phyloP scores from a whole-genome alignment of 2,797 vertebrate species.

The Chrysocyon brachyurus region DNA sequence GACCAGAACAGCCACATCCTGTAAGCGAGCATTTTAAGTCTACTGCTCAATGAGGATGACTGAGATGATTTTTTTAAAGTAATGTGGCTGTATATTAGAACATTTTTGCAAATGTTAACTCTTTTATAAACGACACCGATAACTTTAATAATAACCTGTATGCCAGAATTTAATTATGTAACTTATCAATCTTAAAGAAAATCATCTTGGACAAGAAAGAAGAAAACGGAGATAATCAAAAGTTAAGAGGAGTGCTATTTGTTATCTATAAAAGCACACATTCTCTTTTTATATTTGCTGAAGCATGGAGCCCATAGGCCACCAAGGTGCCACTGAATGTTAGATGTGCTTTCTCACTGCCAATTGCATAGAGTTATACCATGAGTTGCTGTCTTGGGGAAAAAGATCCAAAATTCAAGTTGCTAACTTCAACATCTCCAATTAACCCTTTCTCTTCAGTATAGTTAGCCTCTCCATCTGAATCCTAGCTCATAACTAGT shows the following conservation, averaged over 20 bases:
- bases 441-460: neutral
- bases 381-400: neutral
- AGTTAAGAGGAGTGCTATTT: neutral
- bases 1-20: neutral
- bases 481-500: neutral
- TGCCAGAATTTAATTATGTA: slow-evolving; percentile 50
- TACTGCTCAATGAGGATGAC: neutral
- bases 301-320: neutral
- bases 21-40: neutral
- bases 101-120: slow-evolving; percentile 10
- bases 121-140: neutral
- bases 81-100: neutral
- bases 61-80: slow-evolving; percentile 3
- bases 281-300: neutral
- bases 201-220: slow-evolving; percentile 39
- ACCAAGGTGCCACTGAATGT: accelerated
- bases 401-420: neutral
- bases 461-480: neutral
- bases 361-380: neutral
- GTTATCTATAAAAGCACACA: neutral
- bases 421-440: neutral
- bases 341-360: neutral
- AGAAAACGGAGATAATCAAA: slow-evolving; percentile 50
- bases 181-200: slow-evolving; percentile 59
- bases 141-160: slow-evolving; percentile 28